These are phyloP conservation scores for Scaptomyza reducta DNA, from an alignment of 2,888 invertebrate genomes.

Conservation along the genomic window DNA sequence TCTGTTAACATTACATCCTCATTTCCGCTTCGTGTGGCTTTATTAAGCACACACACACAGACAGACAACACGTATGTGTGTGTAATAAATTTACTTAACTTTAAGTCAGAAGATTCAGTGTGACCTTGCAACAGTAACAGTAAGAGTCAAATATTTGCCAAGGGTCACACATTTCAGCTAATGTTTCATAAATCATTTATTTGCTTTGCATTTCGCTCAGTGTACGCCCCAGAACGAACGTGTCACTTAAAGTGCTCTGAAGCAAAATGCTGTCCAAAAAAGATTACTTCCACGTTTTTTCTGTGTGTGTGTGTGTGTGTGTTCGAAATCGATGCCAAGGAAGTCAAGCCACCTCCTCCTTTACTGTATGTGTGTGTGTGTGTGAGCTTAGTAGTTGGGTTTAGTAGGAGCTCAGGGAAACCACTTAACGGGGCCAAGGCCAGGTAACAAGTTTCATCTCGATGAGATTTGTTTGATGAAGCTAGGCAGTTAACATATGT, in stretches of 20 bases:
- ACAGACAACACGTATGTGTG: neutral
- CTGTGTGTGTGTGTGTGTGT: neutral
- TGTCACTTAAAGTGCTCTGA: constrained; percentile 69
- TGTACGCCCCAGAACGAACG: neutral
- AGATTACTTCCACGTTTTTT: constrained; percentile 31
- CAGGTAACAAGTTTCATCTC: constrained; percentile 30
- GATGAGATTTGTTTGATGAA: constrained; percentile 36
- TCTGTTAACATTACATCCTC: constrained; percentile 79
- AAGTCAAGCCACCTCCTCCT: neutral
- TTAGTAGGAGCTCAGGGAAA: constrained; percentile 14
- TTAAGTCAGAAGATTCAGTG: neutral
- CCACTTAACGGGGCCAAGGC: constrained; percentile 39
- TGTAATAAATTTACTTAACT: no score
- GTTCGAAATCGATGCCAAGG: constrained; percentile 49
- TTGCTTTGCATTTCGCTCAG: neutral
- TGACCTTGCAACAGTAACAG: no score
- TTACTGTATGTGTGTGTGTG: neutral
- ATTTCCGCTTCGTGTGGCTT: constrained; percentile 77
- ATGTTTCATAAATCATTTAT: no score
- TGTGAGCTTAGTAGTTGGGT: constrained; percentile 29
- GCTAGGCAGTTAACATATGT: neutral
- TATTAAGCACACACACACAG: constrained; percentile 53
- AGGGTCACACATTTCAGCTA: neutral
- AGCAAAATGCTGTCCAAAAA: constrained; percentile 64
- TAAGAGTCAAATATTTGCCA: no score